These are phyloP conservation scores for Cylas formicarius DNA, from an alignment of 1,140 invertebrate genomes.

Conservation along the genomic window DNA sequence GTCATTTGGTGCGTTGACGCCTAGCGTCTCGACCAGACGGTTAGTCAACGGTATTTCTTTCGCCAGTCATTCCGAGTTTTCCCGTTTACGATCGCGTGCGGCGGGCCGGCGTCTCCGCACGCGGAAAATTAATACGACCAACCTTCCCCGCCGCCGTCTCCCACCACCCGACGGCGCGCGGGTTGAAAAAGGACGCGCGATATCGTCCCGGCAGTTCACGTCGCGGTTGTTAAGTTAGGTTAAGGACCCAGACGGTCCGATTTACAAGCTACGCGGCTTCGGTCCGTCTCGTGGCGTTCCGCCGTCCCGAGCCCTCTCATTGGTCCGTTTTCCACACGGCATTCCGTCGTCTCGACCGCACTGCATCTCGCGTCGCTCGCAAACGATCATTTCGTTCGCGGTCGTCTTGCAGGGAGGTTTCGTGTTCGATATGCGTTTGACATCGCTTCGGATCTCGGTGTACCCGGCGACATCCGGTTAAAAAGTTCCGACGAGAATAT, in stretches of 20 bases:
- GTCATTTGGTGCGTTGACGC: no score
- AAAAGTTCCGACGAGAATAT: no score
- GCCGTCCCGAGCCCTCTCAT: constrained; percentile 18
- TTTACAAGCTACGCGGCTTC: constrained; percentile 26
- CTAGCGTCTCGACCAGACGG: no score
- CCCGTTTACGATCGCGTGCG: no score
- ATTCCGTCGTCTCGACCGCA: constrained; percentile 19
- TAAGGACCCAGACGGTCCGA: constrained; percentile 41
- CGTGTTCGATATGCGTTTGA: neutral
- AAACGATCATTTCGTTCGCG: constrained; percentile 17
- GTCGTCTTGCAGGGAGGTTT: constrained; percentile 4
- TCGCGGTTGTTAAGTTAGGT: constrained; percentile 41
- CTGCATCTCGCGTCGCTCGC: constrained; percentile 6
- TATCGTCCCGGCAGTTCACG: constrained; percentile 24
- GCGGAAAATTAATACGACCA: constrained; percentile 3
- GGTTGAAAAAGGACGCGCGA: constrained; percentile 17
- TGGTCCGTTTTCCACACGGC: constrained; percentile 19
- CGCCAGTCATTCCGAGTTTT: no score
- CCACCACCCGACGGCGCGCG: neutral
- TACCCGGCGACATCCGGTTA: no score
- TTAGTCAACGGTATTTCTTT: no score
- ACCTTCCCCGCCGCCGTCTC: neutral
- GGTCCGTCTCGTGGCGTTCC: constrained; percentile 18
- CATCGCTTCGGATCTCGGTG: no score
- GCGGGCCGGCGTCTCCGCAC: neutral